These are phyloP conservation scores for Propithecus coquereli DNA, from an alignment of 2,113 vertebrate genomes.

Conservation along the genomic window DNA sequence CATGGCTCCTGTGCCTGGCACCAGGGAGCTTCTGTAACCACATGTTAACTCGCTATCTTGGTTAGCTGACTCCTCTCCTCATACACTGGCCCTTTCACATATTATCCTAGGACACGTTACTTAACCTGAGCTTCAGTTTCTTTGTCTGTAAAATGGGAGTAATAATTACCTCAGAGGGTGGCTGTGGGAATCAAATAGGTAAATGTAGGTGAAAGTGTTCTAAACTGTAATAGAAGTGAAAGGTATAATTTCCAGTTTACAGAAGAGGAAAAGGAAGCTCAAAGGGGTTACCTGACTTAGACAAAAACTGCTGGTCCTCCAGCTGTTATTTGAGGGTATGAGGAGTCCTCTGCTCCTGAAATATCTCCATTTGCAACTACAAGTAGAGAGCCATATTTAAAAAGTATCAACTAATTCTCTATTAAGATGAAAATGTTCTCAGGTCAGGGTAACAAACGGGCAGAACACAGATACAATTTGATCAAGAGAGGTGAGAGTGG, in stretches of 20 bases:
- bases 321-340: background rate
- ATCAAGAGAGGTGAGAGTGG: background rate
- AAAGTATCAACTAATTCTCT: background rate
- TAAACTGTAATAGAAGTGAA: background rate
- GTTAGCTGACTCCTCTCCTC: background rate
- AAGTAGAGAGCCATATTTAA: background rate
- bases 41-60: background rate
- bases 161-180: background rate
- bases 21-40: background rate
- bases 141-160: conserved; percentile 33
- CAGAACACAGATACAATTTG: background rate
- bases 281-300: background rate
- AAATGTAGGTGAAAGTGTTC: background rate
- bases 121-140: background rate
- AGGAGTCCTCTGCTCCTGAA: background rate
- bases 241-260: background rate
- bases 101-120: background rate
- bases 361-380: background rate
- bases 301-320: conserved; percentile 1
- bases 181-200: background rate
- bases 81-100: background rate
- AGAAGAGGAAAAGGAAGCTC: background rate
- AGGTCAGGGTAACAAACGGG: background rate
- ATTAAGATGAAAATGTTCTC: background rate
- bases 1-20: background rate